Conservation (phyloP, 2,113 vertebrate genomes). For the Phaetusa simplex region DNA sequence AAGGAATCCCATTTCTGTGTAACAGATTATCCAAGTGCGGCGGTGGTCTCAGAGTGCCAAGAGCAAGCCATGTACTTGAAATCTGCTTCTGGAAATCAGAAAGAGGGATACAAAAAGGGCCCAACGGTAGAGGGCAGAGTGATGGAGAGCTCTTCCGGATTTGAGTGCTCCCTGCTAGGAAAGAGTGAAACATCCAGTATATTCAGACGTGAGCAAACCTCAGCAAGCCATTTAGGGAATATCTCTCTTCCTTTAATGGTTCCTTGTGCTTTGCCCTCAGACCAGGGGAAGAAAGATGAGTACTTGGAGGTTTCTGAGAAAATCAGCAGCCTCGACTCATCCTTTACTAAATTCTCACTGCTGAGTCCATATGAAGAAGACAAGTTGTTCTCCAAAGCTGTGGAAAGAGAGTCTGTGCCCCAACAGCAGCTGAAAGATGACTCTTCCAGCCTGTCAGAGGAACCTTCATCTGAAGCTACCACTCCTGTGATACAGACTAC, state of each 20-base stretch:
- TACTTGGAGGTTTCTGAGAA: slow-evolving; percentile 92
- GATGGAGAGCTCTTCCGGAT: slow-evolving; percentile 76
- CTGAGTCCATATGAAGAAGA: slow-evolving; percentile 79
- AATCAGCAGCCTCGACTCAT: slow-evolving; percentile 71
- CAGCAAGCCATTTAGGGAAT: slow-evolving; percentile 74
- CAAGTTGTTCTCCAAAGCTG: slow-evolving; percentile 66
- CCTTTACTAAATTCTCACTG: slow-evolving; percentile 77
- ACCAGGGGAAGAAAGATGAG: slow-evolving; percentile 79
- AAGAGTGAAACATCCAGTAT: slow-evolving; percentile 42
- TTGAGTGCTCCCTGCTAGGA: slow-evolving; percentile 73
- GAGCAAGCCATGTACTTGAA: background rate
- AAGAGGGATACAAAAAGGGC: background rate
- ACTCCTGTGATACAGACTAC: slow-evolving; percentile 61
- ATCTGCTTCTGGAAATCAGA: background rate
- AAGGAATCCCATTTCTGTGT: background rate
- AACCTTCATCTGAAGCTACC: slow-evolving; percentile 73
- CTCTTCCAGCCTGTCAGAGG: slow-evolving; percentile 73
- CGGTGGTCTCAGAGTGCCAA: background rate
- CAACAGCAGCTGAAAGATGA: slow-evolving; percentile 61
- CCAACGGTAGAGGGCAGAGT: background rate
- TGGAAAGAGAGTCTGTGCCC: slow-evolving; percentile 27
- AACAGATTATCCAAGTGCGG: background rate
- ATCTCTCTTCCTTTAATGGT: slow-evolving; percentile 72
- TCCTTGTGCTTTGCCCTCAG: slow-evolving; percentile 59
- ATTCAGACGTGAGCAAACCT: slow-evolving; percentile 63